Evolutionary conservation across 2,888 invertebrate genomes (phyloP).

Genomic region (Cremastinae sp.): DNA sequence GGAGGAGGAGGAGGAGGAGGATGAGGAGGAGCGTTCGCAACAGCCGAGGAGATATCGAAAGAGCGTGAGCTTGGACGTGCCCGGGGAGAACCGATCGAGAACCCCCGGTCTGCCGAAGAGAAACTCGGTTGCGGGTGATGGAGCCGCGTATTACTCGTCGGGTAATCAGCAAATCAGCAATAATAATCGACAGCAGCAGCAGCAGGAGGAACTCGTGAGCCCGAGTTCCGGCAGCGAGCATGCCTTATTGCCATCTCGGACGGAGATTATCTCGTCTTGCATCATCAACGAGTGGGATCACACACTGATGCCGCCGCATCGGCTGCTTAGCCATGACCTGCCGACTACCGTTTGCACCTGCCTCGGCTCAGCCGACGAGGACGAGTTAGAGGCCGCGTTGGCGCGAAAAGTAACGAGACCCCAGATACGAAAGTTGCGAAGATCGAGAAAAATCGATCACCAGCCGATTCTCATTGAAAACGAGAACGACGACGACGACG

Average conservation of each 20-base stretch:
- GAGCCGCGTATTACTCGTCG: constrained; percentile 79
- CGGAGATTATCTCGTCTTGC: constrained; percentile 77
- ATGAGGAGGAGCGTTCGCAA: constrained; percentile 81
- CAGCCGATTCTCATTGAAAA: constrained; percentile 85
- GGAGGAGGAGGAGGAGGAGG: too few relatives aligned
- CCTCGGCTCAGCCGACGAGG: constrained; percentile 84
- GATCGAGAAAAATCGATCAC: constrained; percentile 86
- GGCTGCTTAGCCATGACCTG: constrained; percentile 82
- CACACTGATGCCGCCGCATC: constrained; percentile 88
- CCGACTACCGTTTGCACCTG: constrained; percentile 86
- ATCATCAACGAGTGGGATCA: constrained; percentile 79
- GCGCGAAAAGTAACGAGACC: constrained; percentile 59
- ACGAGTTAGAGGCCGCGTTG: constrained; percentile 83
- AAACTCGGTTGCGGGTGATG: constrained; percentile 87
- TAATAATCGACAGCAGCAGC: constrained; percentile 62
- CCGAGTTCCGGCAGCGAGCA: constrained; percentile 74
- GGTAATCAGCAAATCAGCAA: too few relatives aligned
- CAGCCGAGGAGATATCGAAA: constrained; percentile 83
- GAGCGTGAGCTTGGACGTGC: constrained; percentile 88
- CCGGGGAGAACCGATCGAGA: constrained; percentile 85
- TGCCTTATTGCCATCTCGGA: constrained; percentile 69
- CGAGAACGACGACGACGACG: constrained; percentile 82
- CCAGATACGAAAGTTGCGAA: constrained; percentile 82
- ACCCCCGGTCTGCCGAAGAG: constrained; percentile 84
- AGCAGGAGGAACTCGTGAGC: constrained; percentile 71